Evolutionary conservation across 1,140 invertebrate species (phyloP).

Genomic region (Manduca sexta): DNA sequence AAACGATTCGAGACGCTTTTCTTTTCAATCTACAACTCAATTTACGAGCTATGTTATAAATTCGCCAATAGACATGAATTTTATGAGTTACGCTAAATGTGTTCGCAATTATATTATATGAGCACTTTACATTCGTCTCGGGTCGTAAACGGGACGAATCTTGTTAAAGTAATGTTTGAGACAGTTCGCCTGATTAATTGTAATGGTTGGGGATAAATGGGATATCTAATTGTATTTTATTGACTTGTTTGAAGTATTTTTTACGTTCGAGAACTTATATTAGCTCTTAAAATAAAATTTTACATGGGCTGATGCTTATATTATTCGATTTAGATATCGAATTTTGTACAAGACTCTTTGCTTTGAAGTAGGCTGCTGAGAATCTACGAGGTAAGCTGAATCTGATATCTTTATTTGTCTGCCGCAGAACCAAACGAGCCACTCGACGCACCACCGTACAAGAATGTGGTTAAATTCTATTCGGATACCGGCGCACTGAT

Average conservation of each 20-base stretch:
- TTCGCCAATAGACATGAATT: conserved; percentile 4
- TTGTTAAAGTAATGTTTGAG: conserved; percentile 1
- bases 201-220: neutral
- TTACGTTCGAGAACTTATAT: too few relatives aligned
- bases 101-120: conserved; percentile 7
- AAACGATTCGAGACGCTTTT: neutral
- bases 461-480: conserved; percentile 85
- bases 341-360: too few relatives aligned
- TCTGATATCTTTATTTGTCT: too few relatives aligned
- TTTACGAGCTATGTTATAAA: conserved; percentile 21
- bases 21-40: conserved; percentile 20
- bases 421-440: conserved; percentile 50
- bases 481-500: conserved; percentile 82
- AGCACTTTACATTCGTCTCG: conserved; percentile 3
- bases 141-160: conserved; percentile 3
- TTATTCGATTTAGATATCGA: too few relatives aligned
- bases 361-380: too few relatives aligned
- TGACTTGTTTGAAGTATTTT: neutral
- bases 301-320: too few relatives aligned
- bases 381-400: too few relatives aligned
- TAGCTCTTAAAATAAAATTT: too few relatives aligned
- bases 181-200: neutral
- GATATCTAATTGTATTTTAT: too few relatives aligned
- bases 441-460: conserved; percentile 73
- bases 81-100: conserved; percentile 9